Percentiles rank a stretch among this genome's conserved stretches.
phyloP scores from a whole-genome alignment of 2,888 invertebrate genomes.

The Eueremaeus valkanovi region DNA sequence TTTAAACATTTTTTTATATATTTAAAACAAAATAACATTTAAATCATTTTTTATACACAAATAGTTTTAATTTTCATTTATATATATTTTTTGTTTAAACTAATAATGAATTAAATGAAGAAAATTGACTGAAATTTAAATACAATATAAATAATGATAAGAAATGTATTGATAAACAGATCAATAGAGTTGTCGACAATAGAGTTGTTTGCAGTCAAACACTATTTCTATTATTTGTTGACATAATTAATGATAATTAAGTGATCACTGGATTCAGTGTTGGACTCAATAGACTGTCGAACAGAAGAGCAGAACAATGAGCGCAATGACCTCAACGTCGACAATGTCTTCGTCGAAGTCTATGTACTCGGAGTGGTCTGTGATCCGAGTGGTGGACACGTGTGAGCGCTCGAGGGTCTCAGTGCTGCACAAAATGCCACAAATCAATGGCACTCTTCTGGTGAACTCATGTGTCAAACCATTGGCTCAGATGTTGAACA shows the following conservation, averaged over 20 bases:
- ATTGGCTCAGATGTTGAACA: constrained; percentile 66
- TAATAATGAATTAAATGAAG: no score
- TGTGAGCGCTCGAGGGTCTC: constrained; percentile 53
- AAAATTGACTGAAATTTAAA: neutral
- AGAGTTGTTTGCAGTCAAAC: no score
- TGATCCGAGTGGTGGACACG: constrained; percentile 53
- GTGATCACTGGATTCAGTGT: neutral
- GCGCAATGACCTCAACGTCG: no score
- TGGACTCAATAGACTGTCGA: neutral
- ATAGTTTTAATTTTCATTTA: neutral
- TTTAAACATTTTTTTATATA: neutral
- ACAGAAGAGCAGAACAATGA: no score
- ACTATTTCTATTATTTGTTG: neutral
- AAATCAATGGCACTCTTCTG: constrained; percentile 70
- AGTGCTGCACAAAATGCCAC: constrained; percentile 72
- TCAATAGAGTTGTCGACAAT: no score
- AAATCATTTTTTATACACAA: neutral
- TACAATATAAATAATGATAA: neutral
- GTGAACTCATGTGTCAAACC: constrained; percentile 74
- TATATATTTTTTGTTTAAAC: neutral
- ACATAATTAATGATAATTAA: neutral
- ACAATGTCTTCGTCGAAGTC: neutral
- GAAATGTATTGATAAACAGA: neutral
- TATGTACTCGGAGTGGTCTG: constrained; percentile 56
- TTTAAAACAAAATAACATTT: no score